These are phyloP conservation scores for Dasypus novemcinctus DNA, from an alignment of 2,113 vertebrate genomes.

Conservation along the genomic window DNA sequence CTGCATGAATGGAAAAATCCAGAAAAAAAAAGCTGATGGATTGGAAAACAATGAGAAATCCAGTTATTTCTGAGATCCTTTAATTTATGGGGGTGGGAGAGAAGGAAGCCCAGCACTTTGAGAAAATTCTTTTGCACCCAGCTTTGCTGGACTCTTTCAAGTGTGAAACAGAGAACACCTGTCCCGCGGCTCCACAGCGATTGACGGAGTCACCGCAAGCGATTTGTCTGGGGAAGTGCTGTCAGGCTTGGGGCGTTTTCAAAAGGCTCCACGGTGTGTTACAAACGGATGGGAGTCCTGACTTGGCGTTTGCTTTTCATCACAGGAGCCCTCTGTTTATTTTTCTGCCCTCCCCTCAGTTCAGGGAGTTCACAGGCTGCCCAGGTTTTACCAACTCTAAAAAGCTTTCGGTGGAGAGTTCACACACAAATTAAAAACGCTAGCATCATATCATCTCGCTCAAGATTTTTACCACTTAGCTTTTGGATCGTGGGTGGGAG, in stretches of 20 bases:
- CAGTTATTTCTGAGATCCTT: neutral
- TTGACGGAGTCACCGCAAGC: neutral
- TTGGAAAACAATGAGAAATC: neutral
- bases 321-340: neutral
- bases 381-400: neutral
- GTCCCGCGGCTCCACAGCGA: fast-evolving
- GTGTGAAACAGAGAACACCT: neutral
- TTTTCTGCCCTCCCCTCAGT: neutral
- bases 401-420: neutral
- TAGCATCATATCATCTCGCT: neutral
- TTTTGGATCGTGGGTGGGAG: neutral
- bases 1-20: neutral
- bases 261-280: neutral
- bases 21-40: neutral
- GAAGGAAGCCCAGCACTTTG: neutral
- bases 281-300: neutral
- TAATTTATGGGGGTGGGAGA: neutral
- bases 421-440: neutral
- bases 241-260: neutral
- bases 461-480: neutral
- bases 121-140: neutral
- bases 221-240: neutral
- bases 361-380: neutral
- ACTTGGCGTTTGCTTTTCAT: neutral
- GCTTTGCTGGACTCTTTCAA: neutral